Evolutionary conservation across 1,140 invertebrate genomes (phyloP), one percentile per base, ranked within the genome.

Genomic region (Schlechtendalia chinensis): DNA sequence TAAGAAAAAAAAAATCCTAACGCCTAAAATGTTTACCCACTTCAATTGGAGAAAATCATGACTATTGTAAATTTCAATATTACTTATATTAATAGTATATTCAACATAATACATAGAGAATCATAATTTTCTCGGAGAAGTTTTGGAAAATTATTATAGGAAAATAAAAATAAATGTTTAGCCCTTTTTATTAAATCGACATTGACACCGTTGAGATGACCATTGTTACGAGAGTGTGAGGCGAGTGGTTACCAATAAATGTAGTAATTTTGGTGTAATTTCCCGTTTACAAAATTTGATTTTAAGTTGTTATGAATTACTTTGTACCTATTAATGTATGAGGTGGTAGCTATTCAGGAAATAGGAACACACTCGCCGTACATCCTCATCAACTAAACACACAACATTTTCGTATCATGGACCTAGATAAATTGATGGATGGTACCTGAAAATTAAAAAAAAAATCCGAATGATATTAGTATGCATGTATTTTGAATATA

Each of bases 291-390:
- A 63, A 79, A 79, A 79, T 79, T 79, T 79, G 75, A 63, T 61
- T 79, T 79, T 50, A 63, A 79, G 56, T 24, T 63, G 56, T 39
- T 39, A 39, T 79, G 56, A 79, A 79, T 79, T 79, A 79, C 58
- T 79, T 27, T 27, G 75, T 79, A 79, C 75, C 75, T 79, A 79
- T 79, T 63, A 69, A 77, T 77, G 72, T 63, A 79, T 79, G 75
- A 77, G 56, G 56, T 79, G 56, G 75, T 79, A 79, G 75, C 75
- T 79, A 79, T 79, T 79, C 75, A 79, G 39, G 75, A 79, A 79
- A 79, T 79, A 79, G 58, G 75, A 79, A 79, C 75, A 79, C 75
- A 79, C 75, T 79, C 75, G 75, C 75, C 75, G 75, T 79, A 79
- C 75, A 79, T 79, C 75, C 75, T 79, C 75, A 79, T 79, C 75